A percentile compares a stretch with the other conserved stretches of the same genome.
These are phyloP conservation scores for Falco naumanni DNA, from an alignment of 2,797 vertebrate species.

Conservation along the genomic window DNA sequence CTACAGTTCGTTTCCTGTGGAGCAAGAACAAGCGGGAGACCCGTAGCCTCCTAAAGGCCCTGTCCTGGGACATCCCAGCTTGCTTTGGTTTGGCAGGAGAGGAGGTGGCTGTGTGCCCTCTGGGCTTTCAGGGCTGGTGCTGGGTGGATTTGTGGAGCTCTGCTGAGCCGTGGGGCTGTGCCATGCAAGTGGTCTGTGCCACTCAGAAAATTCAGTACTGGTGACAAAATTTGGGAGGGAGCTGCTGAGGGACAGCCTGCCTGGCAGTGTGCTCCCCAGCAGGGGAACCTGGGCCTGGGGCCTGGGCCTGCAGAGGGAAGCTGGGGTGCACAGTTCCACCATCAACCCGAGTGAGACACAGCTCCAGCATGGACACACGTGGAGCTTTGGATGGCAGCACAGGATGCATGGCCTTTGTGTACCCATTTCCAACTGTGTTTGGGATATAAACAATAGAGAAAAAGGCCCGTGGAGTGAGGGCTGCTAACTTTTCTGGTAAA, in stretches of 20 bases:
- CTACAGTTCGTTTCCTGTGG: background rate
- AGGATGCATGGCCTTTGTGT: background rate
- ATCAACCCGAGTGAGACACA: fast-evolving
- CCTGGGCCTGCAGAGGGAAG: background rate
- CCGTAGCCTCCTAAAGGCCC: background rate
- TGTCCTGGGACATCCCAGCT: background rate
- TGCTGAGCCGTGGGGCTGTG: background rate
- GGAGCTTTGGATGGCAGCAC: background rate
- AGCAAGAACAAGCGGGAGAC: background rate
- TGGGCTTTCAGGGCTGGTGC: background rate
- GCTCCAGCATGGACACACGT: fast-evolving
- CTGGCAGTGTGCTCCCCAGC: background rate
- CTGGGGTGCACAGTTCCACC: fast-evolving
- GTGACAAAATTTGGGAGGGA: background rate
- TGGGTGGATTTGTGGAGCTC: background rate
- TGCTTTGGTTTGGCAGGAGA: background rate
- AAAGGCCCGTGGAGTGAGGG: background rate
- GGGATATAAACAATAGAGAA: background rate
- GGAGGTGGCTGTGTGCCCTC: background rate
- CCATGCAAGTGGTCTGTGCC: fast-evolving
- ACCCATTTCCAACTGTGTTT: background rate
- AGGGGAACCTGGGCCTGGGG: too few relatives aligned
- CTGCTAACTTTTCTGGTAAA: background rate
- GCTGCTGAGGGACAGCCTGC: background rate
- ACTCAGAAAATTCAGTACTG: fast-evolving